Evolutionary conservation across 2,888 invertebrate genomes (phyloP).

Genomic region (Chloroclystis v-ata): DNA sequence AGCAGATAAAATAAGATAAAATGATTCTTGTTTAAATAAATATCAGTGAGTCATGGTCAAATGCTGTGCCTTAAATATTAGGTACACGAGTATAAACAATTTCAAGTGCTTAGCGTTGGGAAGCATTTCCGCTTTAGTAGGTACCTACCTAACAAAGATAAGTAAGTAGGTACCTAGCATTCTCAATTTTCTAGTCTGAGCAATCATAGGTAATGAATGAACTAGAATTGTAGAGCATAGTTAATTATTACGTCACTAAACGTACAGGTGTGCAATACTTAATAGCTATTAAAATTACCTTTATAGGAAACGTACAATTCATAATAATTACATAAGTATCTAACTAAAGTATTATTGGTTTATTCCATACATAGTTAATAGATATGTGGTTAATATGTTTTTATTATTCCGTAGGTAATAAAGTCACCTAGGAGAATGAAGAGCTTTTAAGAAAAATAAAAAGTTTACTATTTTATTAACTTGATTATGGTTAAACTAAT

Average conservation of each 20-base stretch:
- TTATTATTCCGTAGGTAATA: too few relatives aligned
- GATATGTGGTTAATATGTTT: too few relatives aligned
- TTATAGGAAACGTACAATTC: neutral
- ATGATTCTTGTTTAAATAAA: constrained; percentile 17
- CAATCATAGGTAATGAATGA: too few relatives aligned
- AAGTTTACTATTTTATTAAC: too few relatives aligned
- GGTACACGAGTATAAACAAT: too few relatives aligned
- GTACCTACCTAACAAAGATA: too few relatives aligned
- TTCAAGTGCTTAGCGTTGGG: neutral
- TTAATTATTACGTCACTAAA: constrained; percentile 22
- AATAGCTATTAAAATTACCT: constrained; percentile 9
- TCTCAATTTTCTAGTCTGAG: too few relatives aligned
- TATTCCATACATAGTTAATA: too few relatives aligned
- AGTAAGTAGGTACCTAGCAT: too few relatives aligned
- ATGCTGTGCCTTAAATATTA: constrained; percentile 12
- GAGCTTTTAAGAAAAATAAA: too few relatives aligned
- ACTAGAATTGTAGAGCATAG: neutral
- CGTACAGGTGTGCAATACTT: constrained; percentile 12
- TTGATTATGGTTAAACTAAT: too few relatives aligned
- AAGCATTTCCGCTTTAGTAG: neutral
- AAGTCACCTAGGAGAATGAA: too few relatives aligned
- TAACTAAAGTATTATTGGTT: neutral
- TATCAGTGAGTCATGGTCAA: neutral
- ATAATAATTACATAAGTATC: neutral
- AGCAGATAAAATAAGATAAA: constrained; percentile 28